Percentiles rank a stretch among this genome's conserved stretches.
These are phyloP conservation scores for Petrocephalus zakoni DNA, from an alignment of 2,113 vertebrate genomes.

Conservation along the genomic window DNA sequence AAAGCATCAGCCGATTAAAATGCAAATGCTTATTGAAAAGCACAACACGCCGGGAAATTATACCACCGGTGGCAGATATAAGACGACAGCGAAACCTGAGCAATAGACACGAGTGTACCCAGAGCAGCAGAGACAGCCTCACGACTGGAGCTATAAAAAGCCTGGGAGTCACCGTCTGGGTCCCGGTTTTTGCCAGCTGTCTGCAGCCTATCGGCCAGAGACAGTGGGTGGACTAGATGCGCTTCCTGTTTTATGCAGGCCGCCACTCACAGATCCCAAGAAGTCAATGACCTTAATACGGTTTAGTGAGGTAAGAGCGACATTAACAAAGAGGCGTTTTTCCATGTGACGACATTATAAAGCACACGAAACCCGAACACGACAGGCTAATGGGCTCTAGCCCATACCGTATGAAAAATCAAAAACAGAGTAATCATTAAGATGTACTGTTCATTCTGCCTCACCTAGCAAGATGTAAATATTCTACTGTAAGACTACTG, in stretches of 20 bases:
- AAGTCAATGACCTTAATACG: not conserved
- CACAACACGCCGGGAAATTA: not conserved
- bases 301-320: not conserved
- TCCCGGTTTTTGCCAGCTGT: constrained; percentile 41
- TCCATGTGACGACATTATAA: not conserved
- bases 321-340: not conserved
- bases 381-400: not conserved
- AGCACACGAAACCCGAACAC: not conserved
- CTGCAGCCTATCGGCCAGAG: not conserved
- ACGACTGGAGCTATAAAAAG: constrained; percentile 55
- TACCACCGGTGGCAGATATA: not conserved
- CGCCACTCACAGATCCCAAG: not conserved
- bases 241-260: not conserved
- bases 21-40: not conserved
- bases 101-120: constrained; percentile 34
- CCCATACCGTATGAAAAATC: not conserved
- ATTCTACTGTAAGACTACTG: not conserved
- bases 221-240: not conserved
- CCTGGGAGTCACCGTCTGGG: constrained; percentile 42
- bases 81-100: not conserved
- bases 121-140: constrained; percentile 53
- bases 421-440: not conserved
- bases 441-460: not conserved
- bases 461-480: not conserved
- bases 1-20: not conserved